Conservation (phyloP, 2,888 invertebrate genomes). For the Phortica okadai region DNA sequence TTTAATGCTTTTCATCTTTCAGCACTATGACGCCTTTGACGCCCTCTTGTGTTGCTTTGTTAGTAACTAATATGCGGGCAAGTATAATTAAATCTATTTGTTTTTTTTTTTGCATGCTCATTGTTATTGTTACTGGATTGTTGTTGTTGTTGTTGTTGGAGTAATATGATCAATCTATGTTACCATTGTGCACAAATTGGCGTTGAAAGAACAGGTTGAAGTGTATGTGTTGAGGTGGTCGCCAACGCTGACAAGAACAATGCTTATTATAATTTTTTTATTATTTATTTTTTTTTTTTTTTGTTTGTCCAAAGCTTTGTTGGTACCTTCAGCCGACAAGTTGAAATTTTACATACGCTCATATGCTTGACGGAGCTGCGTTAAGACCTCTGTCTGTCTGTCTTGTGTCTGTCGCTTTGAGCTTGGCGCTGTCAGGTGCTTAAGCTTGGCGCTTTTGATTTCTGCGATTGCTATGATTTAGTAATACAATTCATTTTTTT, state of each 20-base stretch:
- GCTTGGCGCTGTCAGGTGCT: conserved; percentile 24
- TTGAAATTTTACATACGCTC: conserved; percentile 7
- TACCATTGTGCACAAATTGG: conserved; percentile 42
- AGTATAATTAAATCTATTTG: conserved; percentile 2
- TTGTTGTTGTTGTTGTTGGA: neutral
- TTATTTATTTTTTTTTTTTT: conserved; percentile 1
- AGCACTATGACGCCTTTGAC: conserved; percentile 50
- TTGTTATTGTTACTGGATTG: neutral
- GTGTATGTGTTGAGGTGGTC: conserved; percentile 30
- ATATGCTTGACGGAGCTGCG: neutral
- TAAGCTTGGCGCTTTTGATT: conserved; percentile 4
- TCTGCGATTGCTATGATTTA: conserved; percentile 9
- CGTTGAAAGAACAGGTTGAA: conserved; percentile 53
- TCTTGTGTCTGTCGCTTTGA: conserved; percentile 6
- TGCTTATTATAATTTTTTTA: conserved; percentile 26
- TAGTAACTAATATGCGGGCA: conserved; percentile 19
- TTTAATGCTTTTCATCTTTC: conserved; percentile 12
- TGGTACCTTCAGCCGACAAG: conserved; percentile 1
- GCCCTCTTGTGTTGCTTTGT: conserved; percentile 44
- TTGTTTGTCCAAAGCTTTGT: neutral
- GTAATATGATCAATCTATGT: conserved; percentile 22
- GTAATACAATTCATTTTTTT: neutral
- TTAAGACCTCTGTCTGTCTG: neutral
- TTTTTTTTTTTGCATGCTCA: neutral
- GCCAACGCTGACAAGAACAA: conserved; percentile 21